Conservation (phyloP, 2,797 vertebrate species). For the Loriculus beryllinus region DNA sequence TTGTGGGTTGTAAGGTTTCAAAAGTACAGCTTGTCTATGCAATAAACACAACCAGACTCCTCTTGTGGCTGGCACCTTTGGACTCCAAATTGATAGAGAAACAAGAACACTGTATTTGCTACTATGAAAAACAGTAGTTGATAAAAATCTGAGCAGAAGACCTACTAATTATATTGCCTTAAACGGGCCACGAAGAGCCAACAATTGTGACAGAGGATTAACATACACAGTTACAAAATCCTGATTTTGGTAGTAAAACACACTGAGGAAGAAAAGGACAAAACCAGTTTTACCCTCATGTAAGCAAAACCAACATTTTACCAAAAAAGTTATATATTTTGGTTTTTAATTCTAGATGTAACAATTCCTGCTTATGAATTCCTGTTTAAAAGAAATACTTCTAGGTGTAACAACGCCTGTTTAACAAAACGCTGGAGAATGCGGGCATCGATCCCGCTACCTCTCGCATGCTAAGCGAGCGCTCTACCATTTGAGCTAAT, state of each 20-base stretch:
- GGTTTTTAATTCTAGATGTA: neutral
- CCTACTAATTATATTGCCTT: neutral
- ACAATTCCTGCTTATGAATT: rapidly evolving
- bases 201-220: neutral
- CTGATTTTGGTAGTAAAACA: neutral
- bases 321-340: rapidly evolving
- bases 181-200: neutral
- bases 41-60: neutral
- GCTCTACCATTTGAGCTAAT: constrained; percentile 65
- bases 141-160: neutral
- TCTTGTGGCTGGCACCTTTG: neutral
- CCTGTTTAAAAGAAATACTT: neutral
- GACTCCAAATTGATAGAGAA: neutral
- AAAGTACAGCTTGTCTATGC: neutral
- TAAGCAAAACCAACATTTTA: neutral
- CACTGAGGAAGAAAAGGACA: neutral
- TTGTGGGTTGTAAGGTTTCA: neutral
- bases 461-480: constrained; percentile 72
- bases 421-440: constrained; percentile 1
- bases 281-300: rapidly evolving
- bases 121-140: neutral
- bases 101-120: neutral
- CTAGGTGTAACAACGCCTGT: rapidly evolving
- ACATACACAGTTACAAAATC: neutral
- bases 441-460: constrained; percentile 58